Conservation (phyloP, 2,113 vertebrate genomes). For the Phaethon lepturus region DNA sequence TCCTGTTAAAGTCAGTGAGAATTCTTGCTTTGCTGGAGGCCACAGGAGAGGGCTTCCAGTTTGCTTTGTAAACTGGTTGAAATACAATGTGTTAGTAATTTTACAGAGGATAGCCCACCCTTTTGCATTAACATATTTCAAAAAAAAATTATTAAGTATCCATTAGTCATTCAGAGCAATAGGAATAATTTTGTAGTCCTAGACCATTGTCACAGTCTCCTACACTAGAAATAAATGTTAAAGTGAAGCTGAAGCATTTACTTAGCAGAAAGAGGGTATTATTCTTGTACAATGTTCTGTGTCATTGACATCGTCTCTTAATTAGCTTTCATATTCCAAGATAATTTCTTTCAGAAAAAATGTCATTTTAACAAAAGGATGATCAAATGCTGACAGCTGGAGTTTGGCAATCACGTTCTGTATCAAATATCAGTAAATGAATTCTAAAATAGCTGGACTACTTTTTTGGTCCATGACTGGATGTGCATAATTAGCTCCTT, state of each 20-base stretch:
- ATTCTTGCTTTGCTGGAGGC: background rate
- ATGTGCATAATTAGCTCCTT: conserved; percentile 38
- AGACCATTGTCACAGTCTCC: background rate
- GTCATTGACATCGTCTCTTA: background rate
- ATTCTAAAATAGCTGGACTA: conserved; percentile 44
- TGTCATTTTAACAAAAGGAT: conserved; percentile 39
- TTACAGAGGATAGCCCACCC: background rate
- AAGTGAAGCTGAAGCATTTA: conserved; percentile 11
- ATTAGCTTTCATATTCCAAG: background rate
- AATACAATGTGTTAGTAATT: background rate
- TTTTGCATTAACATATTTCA: background rate
- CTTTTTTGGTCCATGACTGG: conserved; percentile 9
- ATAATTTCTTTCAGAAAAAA: conserved; percentile 10
- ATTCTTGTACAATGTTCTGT: background rate
- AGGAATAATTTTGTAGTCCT: background rate
- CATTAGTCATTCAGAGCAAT: background rate
- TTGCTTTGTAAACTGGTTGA: background rate
- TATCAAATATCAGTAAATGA: conserved; percentile 34
- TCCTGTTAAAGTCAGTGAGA: background rate
- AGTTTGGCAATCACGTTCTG: conserved; percentile 5
- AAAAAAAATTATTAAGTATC: background rate
- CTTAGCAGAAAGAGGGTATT: background rate
- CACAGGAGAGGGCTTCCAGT: background rate
- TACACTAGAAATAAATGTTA: background rate
- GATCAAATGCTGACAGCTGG: conserved; percentile 37